Evolutionary conservation across 2,888 invertebrate species (phyloP), one percentile per base, ranked within the genome.

Genomic region (Cheilosia variabilis): DNA sequence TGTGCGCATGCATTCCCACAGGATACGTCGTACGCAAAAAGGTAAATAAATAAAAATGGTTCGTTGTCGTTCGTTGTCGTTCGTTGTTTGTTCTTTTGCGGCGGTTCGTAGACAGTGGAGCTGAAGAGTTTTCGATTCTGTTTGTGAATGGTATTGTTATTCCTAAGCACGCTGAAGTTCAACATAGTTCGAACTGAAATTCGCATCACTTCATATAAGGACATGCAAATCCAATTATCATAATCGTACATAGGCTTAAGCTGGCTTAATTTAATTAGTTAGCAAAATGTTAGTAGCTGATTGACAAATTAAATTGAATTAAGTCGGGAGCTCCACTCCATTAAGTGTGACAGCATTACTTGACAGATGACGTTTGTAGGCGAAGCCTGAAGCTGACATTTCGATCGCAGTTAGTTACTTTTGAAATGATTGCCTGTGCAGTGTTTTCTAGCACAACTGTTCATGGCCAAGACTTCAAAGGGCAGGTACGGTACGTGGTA

Each of bases 1-100:
- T 71, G 31, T 55, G 60, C 55, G 41, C 75, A 60, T 45, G 34
- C 66, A 68, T 80, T 80, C 60, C 73, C 66, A 75, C 75, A 75
- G 80, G 80, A 68, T 62, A 68, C 37, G 37, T 10, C 37, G 37
- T 4, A 13, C 37, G 47, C 45, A 73, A 80, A 73, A 68, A 53
- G 22, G 45, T 45, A 65, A 75, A 73, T 60, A 66, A 66, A 80
- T 73, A 66, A 45, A 73, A 73, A 62, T 50, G 50, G 15, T 27
- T 66, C 57, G 50, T 43, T 17, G 10, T 19, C 43, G 15, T 27
- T 66, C 57, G 50, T 43, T 17, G 10, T 19, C 43, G 27, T 65
- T 47, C 19, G 15, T 63, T 71, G 24, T 68, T 31, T 53, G 57
- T 31, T 24, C 4, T 7, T 52, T 7, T 47, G 37, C 41, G 27